A percentile compares a stretch with the other conserved stretches of the same genome.
These are phyloP conservation scores for Helogale parvula DNA, from an alignment of 2,113 vertebrate species.

Conservation along the genomic window DNA sequence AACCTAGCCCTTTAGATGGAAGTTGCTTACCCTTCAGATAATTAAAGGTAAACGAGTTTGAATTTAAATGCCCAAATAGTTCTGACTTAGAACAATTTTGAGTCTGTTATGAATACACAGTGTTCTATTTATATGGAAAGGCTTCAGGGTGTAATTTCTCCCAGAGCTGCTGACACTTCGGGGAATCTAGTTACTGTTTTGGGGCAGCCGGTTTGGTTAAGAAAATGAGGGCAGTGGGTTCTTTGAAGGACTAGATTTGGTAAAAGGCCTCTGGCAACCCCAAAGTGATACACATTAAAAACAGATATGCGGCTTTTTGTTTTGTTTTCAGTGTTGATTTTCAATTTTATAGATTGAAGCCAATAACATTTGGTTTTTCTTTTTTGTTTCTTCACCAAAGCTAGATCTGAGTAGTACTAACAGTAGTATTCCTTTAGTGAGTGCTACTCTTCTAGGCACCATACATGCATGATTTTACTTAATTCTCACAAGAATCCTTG, in stretches of 20 bases:
- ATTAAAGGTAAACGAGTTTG: constrained; percentile 56
- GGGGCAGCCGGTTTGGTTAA: constrained; percentile 44
- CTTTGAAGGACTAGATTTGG: constrained; percentile 52
- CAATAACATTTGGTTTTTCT: not conserved
- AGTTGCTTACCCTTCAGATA: constrained; percentile 30
- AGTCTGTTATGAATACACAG: constrained; percentile 57
- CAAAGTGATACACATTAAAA: constrained; percentile 13
- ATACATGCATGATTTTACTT: not conserved
- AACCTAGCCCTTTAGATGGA: constrained; percentile 8
- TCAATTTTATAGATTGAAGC: constrained; percentile 38
- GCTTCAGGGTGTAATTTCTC: constrained; percentile 66
- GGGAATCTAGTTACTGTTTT: constrained; percentile 67
- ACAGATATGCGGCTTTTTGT: not conserved
- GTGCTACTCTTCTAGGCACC: not conserved
- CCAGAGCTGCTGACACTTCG: constrained; percentile 58
- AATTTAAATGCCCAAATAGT: constrained; percentile 45
- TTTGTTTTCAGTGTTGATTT: not conserved
- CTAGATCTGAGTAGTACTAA: constrained; percentile 44
- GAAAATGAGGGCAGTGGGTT: constrained; percentile 52
- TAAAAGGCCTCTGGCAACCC: not conserved
- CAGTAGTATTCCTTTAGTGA: not conserved
- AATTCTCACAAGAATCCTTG: not conserved
- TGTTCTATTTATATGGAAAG: constrained; percentile 64
- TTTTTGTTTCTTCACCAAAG: not conserved
- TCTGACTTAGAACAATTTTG: constrained; percentile 58